phyloP scores from a whole-genome alignment of 2,888 invertebrate species.

The Oxyteleia sp. region DNA sequence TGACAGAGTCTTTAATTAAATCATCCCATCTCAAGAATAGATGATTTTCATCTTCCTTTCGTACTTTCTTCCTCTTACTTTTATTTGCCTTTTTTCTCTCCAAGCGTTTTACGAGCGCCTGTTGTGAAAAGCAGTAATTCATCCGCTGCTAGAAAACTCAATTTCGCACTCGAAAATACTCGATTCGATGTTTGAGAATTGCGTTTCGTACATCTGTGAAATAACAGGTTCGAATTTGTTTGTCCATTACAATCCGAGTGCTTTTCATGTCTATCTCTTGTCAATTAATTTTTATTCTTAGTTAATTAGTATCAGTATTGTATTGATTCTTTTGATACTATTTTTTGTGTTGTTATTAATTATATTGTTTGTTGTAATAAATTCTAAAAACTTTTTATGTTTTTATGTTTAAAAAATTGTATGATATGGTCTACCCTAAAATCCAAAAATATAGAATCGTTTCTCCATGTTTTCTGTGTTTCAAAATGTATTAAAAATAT shows the following conservation, averaged over 20 bases:
- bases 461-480: too few relatives aligned
- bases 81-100: conserved; percentile 36
- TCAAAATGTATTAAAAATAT: too few relatives aligned
- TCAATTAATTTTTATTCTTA: not conserved
- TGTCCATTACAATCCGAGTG: not conserved
- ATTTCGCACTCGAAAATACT: conserved; percentile 51
- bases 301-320: too few relatives aligned
- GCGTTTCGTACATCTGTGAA: not conserved
- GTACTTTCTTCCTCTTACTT: conserved; percentile 49
- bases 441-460: too few relatives aligned
- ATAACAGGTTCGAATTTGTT: not conserved
- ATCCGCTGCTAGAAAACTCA: conserved; percentile 54
- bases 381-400: too few relatives aligned
- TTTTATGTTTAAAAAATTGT: too few relatives aligned
- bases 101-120: conserved; percentile 68
- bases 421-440: too few relatives aligned
- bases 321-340: too few relatives aligned
- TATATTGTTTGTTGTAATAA: too few relatives aligned
- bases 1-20: conserved; percentile 84
- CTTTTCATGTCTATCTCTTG: not conserved
- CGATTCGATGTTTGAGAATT: conserved; percentile 29
- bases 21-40: conserved; percentile 78
- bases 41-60: conserved; percentile 73
- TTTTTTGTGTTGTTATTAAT: too few relatives aligned
- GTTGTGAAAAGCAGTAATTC: conserved; percentile 70